These are phyloP conservation scores for Mugil cephalus DNA, from an alignment of 2,113 vertebrate species.

Conservation along the genomic window DNA sequence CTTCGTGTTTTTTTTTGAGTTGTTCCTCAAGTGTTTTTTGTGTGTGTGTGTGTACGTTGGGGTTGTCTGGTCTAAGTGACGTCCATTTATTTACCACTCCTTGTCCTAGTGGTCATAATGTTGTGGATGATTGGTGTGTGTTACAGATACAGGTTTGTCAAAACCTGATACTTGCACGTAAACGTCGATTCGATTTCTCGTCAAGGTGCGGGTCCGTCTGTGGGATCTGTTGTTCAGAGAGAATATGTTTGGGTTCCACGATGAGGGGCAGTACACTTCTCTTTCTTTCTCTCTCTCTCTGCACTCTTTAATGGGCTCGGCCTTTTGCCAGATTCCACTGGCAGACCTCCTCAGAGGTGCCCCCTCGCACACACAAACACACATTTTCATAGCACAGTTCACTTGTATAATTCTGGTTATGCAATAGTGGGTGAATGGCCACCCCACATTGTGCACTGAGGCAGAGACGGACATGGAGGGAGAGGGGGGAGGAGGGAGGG, in stretches of 20 bases:
- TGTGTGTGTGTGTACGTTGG: no score
- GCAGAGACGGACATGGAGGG: slow-evolving; percentile 46
- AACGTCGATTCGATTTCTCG: no score
- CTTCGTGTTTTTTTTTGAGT: no score
- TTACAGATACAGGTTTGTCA: no score
- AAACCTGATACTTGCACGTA: no score
- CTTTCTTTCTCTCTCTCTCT: slow-evolving; percentile 1
- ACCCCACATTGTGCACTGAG: slow-evolving; percentile 68
- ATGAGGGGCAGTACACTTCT: slow-evolving; percentile 26
- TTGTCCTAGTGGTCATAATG: no score
- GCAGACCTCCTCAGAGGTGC: slow-evolving; percentile 62
- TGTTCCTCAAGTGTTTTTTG: no score
- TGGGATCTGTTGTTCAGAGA: not conserved
- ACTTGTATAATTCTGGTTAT: slow-evolving; percentile 80
- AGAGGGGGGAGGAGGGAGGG: not conserved
- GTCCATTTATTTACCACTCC: no score
- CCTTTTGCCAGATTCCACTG: slow-evolving; percentile 68
- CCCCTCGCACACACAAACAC: slow-evolving; percentile 44
- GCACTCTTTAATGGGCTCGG: slow-evolving; percentile 57
- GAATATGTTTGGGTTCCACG: slow-evolving; percentile 1
- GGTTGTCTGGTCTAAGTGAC: no score
- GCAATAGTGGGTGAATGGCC: slow-evolving; percentile 74
- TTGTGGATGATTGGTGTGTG: no score
- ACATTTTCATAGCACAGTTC: slow-evolving; percentile 65
- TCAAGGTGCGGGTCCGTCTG: not conserved